These are phyloP conservation scores for Entomobrya proxima DNA, from an alignment of 2,888 invertebrate genomes.

Conservation along the genomic window DNA sequence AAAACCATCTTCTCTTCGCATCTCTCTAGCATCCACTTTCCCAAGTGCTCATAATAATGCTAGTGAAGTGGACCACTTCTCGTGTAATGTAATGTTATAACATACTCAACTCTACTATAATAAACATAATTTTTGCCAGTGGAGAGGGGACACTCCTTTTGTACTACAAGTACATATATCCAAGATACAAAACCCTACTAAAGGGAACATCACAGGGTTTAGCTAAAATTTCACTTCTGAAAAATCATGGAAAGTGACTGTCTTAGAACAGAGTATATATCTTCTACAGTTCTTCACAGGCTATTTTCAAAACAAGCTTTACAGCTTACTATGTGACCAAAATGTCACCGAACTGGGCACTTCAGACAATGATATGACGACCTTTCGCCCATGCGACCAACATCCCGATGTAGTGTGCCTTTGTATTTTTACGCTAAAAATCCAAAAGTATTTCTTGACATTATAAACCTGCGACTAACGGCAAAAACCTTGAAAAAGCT, in stretches of 20 bases:
- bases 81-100: conserved; percentile 33
- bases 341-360: too few relatives aligned
- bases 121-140: conserved; percentile 53
- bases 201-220: not conserved
- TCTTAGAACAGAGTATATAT: not conserved
- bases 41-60: conserved; percentile 22
- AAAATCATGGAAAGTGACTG: conserved; percentile 42
- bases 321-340: not conserved
- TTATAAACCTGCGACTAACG: too few relatives aligned
- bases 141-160: not conserved
- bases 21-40: not conserved
- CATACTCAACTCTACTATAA: conserved; percentile 47
- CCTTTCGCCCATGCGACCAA: too few relatives aligned
- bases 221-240: conserved; percentile 18
- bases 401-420: too few relatives aligned
- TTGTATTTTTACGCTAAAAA: too few relatives aligned
- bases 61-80: conserved; percentile 25
- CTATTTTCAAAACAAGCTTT: not conserved
- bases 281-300: not conserved
- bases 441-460: too few relatives aligned
- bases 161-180: not conserved
- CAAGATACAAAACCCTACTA: not conserved
- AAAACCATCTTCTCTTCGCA: conserved; percentile 21
- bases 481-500: too few relatives aligned
- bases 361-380: too few relatives aligned